Conservation (phyloP, 2,113 vertebrate species). For the Glaucomys volans region DNA sequence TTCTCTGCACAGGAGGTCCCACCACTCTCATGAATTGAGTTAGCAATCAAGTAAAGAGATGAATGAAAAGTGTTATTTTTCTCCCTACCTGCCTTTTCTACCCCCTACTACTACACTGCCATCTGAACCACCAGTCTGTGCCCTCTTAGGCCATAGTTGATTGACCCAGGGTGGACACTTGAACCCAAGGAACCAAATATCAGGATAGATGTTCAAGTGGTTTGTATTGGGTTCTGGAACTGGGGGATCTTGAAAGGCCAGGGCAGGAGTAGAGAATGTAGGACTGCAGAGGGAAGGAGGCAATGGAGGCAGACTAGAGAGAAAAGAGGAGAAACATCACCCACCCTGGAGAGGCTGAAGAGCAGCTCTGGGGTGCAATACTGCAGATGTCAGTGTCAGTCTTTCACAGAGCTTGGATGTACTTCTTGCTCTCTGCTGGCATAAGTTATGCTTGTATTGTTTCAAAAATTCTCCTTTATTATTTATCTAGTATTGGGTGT, state of each 20-base stretch:
- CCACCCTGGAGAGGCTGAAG: neutral
- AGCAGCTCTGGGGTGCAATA: neutral
- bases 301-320: neutral
- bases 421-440: neutral
- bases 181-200: neutral
- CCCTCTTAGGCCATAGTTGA: neutral
- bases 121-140: neutral
- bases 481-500: neutral
- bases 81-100: neutral
- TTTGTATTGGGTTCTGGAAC: neutral
- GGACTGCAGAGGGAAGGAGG: neutral
- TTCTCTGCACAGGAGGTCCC: neutral
- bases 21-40: neutral
- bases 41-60: neutral
- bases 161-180: neutral
- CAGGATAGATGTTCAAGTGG: neutral
- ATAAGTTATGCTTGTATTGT: neutral
- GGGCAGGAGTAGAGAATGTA: neutral
- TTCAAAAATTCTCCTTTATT: neutral
- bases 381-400: neutral
- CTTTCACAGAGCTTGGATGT: neutral
- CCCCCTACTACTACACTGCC: fast-evolving
- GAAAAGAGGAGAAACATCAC: neutral
- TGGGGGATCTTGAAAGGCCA: neutral
- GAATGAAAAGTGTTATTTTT: neutral